phyloP scores from a whole-genome alignment of 2,113 vertebrate species.

The Oncorhynchus keta region DNA sequence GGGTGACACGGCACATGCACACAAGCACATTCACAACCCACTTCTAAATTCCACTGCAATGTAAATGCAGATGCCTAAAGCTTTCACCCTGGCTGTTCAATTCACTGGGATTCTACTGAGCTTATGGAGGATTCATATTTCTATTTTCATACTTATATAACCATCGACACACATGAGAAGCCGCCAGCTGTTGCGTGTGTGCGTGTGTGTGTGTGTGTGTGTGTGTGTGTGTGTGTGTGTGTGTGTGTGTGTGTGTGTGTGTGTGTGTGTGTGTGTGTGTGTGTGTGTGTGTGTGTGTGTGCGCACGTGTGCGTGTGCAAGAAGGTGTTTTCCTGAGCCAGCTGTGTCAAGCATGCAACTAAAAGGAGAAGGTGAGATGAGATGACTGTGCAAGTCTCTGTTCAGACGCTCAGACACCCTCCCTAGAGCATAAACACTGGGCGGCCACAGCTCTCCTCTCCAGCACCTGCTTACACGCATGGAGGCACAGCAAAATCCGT shows the following conservation, averaged over 20 bases:
- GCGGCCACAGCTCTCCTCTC: conserved; percentile 11
- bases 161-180: neutral
- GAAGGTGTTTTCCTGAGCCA: neutral
- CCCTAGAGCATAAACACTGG: neutral
- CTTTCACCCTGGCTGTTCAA: neutral
- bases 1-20: no score
- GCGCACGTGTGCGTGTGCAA: neutral
- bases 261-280: no score
- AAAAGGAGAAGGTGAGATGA: conserved; percentile 36
- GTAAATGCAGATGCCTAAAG: conserved; percentile 19
- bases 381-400: conserved; percentile 49
- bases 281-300: neutral
- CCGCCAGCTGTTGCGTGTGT: neutral
- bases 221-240: no score
- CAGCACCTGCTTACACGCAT: no score
- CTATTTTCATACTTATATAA: neutral
- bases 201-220: neutral
- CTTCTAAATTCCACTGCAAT: neutral
- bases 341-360: neutral
- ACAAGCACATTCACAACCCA: no score
- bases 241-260: no score
- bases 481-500: no score
- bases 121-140: neutral
- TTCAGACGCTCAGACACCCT: conserved; percentile 18
- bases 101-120: conserved; percentile 7